Conservation (phyloP, 2,888 invertebrate genomes). For the Yponomeuta plumbellus region DNA sequence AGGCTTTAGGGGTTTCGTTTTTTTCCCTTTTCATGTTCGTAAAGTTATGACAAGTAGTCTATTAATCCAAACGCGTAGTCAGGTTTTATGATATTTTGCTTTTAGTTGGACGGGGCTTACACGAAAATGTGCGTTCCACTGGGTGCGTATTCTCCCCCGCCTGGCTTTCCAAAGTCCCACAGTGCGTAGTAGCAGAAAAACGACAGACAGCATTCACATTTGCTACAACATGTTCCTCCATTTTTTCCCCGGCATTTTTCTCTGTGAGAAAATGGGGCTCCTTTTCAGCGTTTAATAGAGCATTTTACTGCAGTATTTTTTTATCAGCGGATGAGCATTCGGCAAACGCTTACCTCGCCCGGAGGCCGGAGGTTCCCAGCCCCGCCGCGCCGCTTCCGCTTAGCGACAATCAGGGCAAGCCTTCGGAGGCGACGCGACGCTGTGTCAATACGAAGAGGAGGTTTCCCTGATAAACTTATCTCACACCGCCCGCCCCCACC, state of each 20-base stretch:
- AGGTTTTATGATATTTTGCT: slow-evolving; percentile 17
- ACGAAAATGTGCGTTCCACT: neutral
- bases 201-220: neutral
- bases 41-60: no score
- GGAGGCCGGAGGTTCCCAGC: slow-evolving; percentile 44
- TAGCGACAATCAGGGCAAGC: slow-evolving; percentile 64
- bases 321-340: slow-evolving; percentile 40
- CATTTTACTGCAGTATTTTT: slow-evolving; percentile 30
- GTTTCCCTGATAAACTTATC: slow-evolving; percentile 75
- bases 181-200: neutral
- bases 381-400: slow-evolving; percentile 24
- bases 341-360: slow-evolving; percentile 47
- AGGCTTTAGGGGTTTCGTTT: no score
- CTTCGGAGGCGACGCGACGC: slow-evolving; percentile 54
- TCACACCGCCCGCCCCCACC: slow-evolving; percentile 40
- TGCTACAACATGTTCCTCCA: neutral
- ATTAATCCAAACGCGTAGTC: slow-evolving; percentile 38
- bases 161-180: neutral
- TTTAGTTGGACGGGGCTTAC: slow-evolving; percentile 32
- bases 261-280: slow-evolving; percentile 4
- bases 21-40: no score
- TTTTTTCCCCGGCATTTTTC: neutral
- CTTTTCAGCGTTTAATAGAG: slow-evolving; percentile 13
- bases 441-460: slow-evolving; percentile 74
- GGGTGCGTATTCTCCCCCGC: neutral